A percentile compares a stretch with the other conserved stretches of the same genome.
Conservation (phyloP, 2,888 invertebrate genomes). For the Pharmacophagus antenor region DNA sequence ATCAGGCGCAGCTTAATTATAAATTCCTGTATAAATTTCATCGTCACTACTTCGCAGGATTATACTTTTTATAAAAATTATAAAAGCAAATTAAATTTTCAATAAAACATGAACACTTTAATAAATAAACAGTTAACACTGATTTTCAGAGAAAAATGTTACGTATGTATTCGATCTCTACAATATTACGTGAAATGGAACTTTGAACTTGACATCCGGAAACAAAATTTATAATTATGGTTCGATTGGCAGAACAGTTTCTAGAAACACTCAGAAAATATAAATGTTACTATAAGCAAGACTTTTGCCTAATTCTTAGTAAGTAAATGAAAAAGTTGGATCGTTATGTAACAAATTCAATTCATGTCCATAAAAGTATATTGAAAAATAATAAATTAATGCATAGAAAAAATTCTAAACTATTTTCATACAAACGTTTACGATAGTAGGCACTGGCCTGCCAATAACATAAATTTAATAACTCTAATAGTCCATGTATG, state of each 20-base stretch:
- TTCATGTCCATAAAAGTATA: no score
- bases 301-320: conserved; percentile 18
- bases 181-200: conserved; percentile 40
- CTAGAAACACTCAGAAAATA: conserved; percentile 68
- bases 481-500: neutral
- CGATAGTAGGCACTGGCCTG: no score
- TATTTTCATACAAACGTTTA: no score
- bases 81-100: neutral
- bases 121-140: neutral
- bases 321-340: neutral
- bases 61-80: neutral
- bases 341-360: neutral
- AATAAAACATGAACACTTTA: neutral
- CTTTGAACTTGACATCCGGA: conserved; percentile 54
- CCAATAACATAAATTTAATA: neutral
- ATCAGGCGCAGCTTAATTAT: no score
- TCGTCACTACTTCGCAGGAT: neutral
- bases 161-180: neutral
- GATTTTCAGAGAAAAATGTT: neutral
- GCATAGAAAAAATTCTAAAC: no score
- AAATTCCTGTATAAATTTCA: neutral
- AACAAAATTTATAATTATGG: conserved; percentile 32
- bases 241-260: conserved; percentile 51
- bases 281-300: conserved; percentile 45
- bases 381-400: no score